phyloP scores from a whole-genome alignment of 2,113 vertebrate species.

The Pseudorasbora parva region DNA sequence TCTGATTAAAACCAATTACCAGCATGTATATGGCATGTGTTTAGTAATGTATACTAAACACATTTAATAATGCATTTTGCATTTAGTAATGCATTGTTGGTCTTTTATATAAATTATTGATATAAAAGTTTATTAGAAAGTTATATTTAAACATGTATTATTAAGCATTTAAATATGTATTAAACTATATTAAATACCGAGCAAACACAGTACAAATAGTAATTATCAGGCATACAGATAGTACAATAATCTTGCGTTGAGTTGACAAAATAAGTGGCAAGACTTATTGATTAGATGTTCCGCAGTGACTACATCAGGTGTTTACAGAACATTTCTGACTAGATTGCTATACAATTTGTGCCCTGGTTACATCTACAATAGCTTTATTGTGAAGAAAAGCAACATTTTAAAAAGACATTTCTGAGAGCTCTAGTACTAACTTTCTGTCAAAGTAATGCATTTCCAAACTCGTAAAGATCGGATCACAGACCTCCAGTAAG shows the following conservation, averaged over 20 bases:
- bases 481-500: not conserved
- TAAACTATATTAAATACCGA: not conserved
- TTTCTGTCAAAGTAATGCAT: not conserved
- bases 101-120: not conserved
- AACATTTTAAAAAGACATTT: not conserved
- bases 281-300: constrained; percentile 15
- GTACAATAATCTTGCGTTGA: no score
- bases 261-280: constrained; percentile 5
- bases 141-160: no score
- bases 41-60: not conserved
- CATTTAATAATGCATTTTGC: not conserved
- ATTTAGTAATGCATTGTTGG: not conserved
- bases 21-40: not conserved
- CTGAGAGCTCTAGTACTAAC: not conserved
- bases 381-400: not conserved
- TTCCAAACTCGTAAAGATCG: not conserved
- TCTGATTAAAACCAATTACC: not conserved
- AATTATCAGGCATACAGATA: not conserved
- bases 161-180: not conserved
- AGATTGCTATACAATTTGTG: not conserved
- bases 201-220: not conserved
- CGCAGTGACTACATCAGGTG: not conserved
- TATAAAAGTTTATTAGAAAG: not conserved
- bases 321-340: not conserved
- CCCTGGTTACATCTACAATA: not conserved